These are phyloP conservation scores for Tenthredo livida DNA, from an alignment of 2,888 invertebrate species.

Conservation along the genomic window DNA sequence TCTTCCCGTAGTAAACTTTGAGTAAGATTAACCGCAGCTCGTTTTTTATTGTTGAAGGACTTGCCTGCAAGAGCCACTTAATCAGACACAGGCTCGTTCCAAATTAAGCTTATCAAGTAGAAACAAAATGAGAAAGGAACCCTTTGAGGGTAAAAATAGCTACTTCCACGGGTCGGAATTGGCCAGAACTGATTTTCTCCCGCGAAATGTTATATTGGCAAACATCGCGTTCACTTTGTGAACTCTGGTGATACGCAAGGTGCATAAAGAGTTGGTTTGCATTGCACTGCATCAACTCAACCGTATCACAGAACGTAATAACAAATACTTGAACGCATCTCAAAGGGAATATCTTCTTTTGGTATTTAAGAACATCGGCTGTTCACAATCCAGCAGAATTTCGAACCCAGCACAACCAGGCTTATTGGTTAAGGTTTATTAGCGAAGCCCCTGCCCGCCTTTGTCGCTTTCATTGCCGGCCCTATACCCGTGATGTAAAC, in stretches of 20 bases:
- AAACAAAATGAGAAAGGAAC: slow-evolving; percentile 2
- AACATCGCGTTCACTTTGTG: neutral
- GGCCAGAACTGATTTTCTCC: neutral
- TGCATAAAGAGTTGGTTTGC: neutral
- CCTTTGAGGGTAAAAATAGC: neutral
- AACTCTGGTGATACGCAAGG: neutral
- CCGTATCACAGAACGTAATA: neutral
- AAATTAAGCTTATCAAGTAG: slow-evolving; percentile 28
- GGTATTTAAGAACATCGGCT: neutral
- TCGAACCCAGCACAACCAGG: neutral
- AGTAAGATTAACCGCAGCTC: slow-evolving; percentile 15
- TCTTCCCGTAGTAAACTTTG: neutral
- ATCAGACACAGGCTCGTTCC: slow-evolving; percentile 11
- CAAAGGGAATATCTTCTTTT: neutral
- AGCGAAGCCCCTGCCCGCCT: neutral
- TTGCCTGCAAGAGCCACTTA: slow-evolving; percentile 15
- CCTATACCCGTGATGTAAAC: slow-evolving; percentile 26
- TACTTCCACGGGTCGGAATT: neutral
- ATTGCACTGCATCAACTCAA: neutral
- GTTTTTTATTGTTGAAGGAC: neutral
- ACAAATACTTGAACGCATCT: slow-evolving; percentile 17
- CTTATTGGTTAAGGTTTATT: slow-evolving; percentile 33
- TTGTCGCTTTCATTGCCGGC: slow-evolving; percentile 9
- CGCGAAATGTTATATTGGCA: neutral
- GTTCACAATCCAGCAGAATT: neutral